phyloP scores from a whole-genome alignment of 2,113 vertebrate species.

The Phylloscopus whistleri region DNA sequence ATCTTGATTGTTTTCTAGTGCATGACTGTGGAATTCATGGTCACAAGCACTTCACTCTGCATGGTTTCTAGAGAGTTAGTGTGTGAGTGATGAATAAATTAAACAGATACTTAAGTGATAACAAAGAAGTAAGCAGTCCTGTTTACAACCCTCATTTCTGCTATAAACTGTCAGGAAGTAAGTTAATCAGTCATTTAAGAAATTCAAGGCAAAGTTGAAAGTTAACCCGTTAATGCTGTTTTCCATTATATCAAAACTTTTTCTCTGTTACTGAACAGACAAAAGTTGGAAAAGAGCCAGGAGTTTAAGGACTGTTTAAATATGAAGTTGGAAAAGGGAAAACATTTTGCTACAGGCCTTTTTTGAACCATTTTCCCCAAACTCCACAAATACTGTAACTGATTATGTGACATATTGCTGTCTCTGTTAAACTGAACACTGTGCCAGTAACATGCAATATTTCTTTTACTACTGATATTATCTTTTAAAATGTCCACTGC shows the following conservation, averaged over 20 bases:
- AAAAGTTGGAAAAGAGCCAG: background rate
- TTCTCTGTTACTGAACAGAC: slow-evolving; percentile 11
- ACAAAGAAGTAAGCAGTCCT: slow-evolving; percentile 54
- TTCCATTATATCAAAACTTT: slow-evolving; percentile 9
- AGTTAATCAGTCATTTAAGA: slow-evolving; percentile 67
- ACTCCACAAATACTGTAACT: background rate
- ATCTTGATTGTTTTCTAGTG: background rate
- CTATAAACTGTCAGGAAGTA: slow-evolving; percentile 37
- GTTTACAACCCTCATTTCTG: slow-evolving; percentile 50
- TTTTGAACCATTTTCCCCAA: background rate
- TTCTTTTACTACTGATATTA: background rate
- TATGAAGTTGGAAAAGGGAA: background rate
- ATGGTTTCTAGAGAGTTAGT: slow-evolving; percentile 15
- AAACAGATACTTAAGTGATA: slow-evolving; percentile 61
- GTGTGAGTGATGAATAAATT: slow-evolving; percentile 64
- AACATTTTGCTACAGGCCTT: background rate
- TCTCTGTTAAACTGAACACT: background rate
- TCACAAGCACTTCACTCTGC: background rate
- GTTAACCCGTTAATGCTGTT: slow-evolving; percentile 22
- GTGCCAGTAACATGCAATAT: background rate
- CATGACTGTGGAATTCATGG: background rate
- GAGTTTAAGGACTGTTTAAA: background rate
- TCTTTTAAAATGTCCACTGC: background rate
- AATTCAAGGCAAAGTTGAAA: slow-evolving; percentile 46
- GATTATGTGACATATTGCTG: background rate